Evolutionary conservation across 92 coral and sea anemone genomes (phyloP).

Genomic region (Montipora capitata): DNA sequence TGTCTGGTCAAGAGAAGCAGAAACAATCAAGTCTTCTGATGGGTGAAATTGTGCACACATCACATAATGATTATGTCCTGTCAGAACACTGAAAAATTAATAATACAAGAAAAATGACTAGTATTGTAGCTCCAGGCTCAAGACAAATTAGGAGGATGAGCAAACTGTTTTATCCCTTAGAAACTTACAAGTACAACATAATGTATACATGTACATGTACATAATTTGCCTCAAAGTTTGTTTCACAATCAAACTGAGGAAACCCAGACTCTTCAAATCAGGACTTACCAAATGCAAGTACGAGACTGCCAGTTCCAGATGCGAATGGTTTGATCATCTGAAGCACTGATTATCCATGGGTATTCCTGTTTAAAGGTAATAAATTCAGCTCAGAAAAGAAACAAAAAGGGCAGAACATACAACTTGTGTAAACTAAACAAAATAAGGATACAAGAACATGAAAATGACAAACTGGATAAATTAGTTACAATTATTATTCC

Average conservation of each 20-base stretch:
- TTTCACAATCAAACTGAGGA: no score
- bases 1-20: slow-evolving; percentile 99
- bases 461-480: no score
- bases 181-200: no score
- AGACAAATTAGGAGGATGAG: background rate
- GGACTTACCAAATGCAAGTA: slow-evolving; percentile 93
- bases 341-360: slow-evolving; percentile 98
- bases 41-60: slow-evolving; percentile 99
- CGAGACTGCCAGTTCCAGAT: slow-evolving; percentile 99
- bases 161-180: background rate
- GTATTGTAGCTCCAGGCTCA: background rate
- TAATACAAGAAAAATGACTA: background rate
- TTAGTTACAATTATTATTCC: no score
- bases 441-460: background rate
- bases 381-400: background rate
- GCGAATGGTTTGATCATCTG: slow-evolving; percentile 99
- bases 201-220: no score
- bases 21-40: slow-evolving; percentile 94
- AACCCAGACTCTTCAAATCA: background rate
- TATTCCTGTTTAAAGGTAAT: slow-evolving; percentile 79
- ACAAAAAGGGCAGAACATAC: no score
- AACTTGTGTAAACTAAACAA: background rate
- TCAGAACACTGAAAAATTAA: slow-evolving; percentile 88
- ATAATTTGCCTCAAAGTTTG: no score
- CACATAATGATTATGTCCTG: slow-evolving; percentile 99